Conservation (phyloP, 2,888 invertebrate genomes). For the Meloe dianella region DNA sequence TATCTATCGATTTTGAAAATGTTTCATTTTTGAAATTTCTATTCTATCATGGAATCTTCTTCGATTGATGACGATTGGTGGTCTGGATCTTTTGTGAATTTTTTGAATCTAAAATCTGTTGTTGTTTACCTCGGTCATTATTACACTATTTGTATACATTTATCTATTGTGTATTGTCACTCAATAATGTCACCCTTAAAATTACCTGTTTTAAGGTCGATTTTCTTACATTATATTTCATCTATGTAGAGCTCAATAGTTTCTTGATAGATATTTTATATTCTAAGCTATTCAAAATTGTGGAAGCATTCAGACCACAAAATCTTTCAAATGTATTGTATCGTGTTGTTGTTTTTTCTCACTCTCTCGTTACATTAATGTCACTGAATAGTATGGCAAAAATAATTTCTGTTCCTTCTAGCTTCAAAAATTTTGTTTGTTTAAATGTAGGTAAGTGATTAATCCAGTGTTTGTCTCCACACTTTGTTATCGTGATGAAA, state of each 20-base stretch:
- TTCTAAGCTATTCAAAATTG: slow-evolving; percentile 40
- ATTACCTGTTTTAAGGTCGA: not conserved
- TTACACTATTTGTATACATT: slow-evolving; percentile 58
- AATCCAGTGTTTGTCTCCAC: slow-evolving; percentile 7
- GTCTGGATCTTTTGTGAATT: not conserved
- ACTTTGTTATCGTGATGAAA: slow-evolving; percentile 8
- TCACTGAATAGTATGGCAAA: not conserved
- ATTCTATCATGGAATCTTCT: slow-evolving; percentile 4
- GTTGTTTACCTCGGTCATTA: slow-evolving; percentile 57
- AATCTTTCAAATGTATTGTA: not conserved
- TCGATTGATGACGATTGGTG: slow-evolving; percentile 1
- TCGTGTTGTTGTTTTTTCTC: not conserved
- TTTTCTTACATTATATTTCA: not conserved
- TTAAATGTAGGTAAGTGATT: not conserved
- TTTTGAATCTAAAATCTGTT: slow-evolving; percentile 42
- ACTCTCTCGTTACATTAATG: not conserved
- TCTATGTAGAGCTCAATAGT: slow-evolving; percentile 35
- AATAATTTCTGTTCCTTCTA: not conserved
- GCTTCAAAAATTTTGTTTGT: slow-evolving; percentile 6
- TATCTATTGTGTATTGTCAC: slow-evolving; percentile 45
- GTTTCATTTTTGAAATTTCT: not conserved
- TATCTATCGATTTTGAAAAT: not conserved
- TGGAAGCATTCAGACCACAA: slow-evolving; percentile 28
- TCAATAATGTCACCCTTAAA: slow-evolving; percentile 16
- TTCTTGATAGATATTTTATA: slow-evolving; percentile 43